Base-by-base conservation (phyloP, 2,113 vertebrate species). In the Oreamnos americanus region DNA sequence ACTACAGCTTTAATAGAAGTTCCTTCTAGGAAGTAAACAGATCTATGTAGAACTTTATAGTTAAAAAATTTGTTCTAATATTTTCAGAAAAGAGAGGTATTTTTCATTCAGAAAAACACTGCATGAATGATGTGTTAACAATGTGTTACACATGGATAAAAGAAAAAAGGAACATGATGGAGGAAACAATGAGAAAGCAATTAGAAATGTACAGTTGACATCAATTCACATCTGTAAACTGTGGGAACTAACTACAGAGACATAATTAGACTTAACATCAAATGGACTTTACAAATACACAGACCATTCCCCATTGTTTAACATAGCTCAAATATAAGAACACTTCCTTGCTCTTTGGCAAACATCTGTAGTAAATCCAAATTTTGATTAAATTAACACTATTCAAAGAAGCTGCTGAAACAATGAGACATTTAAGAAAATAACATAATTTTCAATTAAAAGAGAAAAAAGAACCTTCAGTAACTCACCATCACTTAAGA, bases 341-440 rank as follows among this genome's bases (percentile, higher is more conserved):
- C 19, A 90, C 33, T 81, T 90, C 36, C 88, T 76, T 93, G 47
- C 82, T 88, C 92, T 94, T 90, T 86, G 86, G 62, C 60, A 97
- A 97, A 93, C 78, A 26, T n/a, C 9, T 95, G 60, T 84, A n/a
- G 9, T 86, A 91, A 96, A 95, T 97, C 49, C 91, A 91, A 86
- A 96, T 83, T 93, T n/a, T 55, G 60, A 93, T 93, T 93, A 94
- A 85, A 97, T 95, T 62, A 95, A 64, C 47, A 67, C 3, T 55
- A 45, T 88, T 86, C 85, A 53, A 79, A 87, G 79, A 94, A 90
- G 39, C 36, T 91, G 47, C 78, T 82, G 58, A 96, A 89, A 83
- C 49, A 95, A 94, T 39, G 43, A 90, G 55, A 84, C 43, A 43
- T 89, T 93, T 95, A 49, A 96, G 60, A 90, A 97, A 96, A 96